Conservation (phyloP, 2,113 vertebrate genomes). For the Ciconia boyciana region DNA sequence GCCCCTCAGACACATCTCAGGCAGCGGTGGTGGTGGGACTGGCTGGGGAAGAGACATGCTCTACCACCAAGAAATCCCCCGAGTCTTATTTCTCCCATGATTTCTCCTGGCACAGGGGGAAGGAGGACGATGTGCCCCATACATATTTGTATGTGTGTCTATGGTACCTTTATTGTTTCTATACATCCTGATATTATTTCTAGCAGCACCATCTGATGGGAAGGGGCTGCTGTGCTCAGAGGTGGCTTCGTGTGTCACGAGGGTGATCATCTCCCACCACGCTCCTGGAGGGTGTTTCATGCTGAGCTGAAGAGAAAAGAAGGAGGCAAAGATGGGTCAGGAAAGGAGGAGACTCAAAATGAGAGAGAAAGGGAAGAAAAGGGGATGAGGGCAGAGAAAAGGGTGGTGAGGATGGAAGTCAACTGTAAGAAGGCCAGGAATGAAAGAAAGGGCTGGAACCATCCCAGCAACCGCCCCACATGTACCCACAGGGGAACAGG, state of each 20-base stretch:
- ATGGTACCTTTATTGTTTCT: background rate
- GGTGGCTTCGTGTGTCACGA: background rate
- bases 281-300: background rate
- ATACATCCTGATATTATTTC: background rate
- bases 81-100: background rate
- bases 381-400: background rate
- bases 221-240: background rate
- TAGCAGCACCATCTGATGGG: background rate
- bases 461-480: accelerated
- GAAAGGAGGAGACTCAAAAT: background rate
- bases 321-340: background rate
- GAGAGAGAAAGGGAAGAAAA: background rate
- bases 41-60: background rate
- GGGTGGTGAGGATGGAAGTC: background rate
- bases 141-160: accelerated
- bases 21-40: background rate
- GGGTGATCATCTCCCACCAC: background rate
- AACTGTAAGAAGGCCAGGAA: background rate
- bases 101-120: background rate
- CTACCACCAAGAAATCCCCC: background rate
- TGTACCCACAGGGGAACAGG: background rate
- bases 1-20: background rate
- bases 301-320: background rate
- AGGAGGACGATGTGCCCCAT: background rate
- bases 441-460: background rate